Percentiles rank a stretch among this genome's conserved stretches.
phyloP scores from a whole-genome alignment of 2,797 vertebrate species.

The Myotis planiceps region DNA sequence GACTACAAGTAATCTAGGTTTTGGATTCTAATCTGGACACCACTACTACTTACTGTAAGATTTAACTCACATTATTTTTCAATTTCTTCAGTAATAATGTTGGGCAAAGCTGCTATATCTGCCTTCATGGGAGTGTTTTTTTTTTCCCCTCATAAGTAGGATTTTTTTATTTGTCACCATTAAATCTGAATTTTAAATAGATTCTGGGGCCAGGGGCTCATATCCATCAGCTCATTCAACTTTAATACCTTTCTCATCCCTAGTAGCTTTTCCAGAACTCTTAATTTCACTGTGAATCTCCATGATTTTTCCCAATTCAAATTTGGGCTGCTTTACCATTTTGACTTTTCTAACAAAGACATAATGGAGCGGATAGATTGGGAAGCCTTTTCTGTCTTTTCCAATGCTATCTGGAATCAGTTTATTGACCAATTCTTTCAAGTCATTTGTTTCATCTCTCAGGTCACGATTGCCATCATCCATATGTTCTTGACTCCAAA shows the following conservation, averaged over 20 bases:
- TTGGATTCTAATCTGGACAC: constrained; percentile 5
- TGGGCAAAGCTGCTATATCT: not conserved
- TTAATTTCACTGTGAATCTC: not conserved
- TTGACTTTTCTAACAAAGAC: not conserved
- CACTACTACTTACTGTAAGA: not conserved
- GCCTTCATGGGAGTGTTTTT: not conserved
- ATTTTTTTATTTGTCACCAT: not conserved
- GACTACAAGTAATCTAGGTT: not conserved
- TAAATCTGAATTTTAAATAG: not conserved
- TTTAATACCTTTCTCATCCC: not conserved
- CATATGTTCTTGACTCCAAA: not conserved
- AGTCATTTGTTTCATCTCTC: not conserved
- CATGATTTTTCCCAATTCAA: not conserved
- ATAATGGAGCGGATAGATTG: not conserved
- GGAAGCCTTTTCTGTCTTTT: not conserved
- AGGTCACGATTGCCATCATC: not conserved
- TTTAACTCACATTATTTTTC: constrained; percentile 19
- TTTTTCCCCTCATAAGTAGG: not conserved
- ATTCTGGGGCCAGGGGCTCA: not conserved
- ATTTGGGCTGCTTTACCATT: not conserved
- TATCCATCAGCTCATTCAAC: not conserved
- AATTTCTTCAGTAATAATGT: not conserved
- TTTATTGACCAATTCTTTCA: not conserved
- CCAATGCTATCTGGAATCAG: not conserved
- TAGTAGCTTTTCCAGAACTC: not conserved